Evolutionary conservation across 2,113 vertebrate species (phyloP).

Genomic region (Bubo scandiacus): DNA sequence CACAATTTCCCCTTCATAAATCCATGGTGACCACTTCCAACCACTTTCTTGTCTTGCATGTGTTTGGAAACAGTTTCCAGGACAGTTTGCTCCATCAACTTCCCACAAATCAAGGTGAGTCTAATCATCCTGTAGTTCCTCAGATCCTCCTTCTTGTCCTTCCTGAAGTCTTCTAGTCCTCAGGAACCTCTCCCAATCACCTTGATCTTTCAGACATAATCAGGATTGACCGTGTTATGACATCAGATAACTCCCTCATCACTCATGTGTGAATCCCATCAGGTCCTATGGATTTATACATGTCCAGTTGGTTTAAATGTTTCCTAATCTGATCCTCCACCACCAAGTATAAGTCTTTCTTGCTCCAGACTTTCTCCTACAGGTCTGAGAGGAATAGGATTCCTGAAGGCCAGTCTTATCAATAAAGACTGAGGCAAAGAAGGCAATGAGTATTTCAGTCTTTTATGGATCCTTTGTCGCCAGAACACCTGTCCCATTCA

Average conservation of each 20-base stretch:
- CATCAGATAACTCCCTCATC: neutral
- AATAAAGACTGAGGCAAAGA: neutral
- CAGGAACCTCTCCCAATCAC: neutral
- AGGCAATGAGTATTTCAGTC: neutral
- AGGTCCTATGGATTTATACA: neutral
- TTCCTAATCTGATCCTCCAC: accelerated
- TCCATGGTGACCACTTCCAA: neutral
- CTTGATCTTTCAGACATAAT: neutral
- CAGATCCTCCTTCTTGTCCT: neutral
- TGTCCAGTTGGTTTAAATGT: neutral
- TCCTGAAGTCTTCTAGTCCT: neutral
- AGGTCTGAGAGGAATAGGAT: neutral
- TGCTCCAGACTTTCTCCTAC: neutral
- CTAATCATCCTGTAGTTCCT: neutral
- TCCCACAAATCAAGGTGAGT: neutral
- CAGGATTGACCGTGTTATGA: neutral
- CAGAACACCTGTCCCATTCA: neutral
- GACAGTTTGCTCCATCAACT: neutral
- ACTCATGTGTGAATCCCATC: neutral
- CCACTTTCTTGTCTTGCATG: neutral
- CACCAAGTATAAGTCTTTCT: neutral
- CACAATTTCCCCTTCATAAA: neutral
- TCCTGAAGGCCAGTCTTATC: neutral
- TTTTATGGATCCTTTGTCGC: neutral
- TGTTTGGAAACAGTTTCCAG: neutral